These are phyloP conservation scores for Meganola albula DNA, from an alignment of 2,888 invertebrate genomes.

Conservation along the genomic window DNA sequence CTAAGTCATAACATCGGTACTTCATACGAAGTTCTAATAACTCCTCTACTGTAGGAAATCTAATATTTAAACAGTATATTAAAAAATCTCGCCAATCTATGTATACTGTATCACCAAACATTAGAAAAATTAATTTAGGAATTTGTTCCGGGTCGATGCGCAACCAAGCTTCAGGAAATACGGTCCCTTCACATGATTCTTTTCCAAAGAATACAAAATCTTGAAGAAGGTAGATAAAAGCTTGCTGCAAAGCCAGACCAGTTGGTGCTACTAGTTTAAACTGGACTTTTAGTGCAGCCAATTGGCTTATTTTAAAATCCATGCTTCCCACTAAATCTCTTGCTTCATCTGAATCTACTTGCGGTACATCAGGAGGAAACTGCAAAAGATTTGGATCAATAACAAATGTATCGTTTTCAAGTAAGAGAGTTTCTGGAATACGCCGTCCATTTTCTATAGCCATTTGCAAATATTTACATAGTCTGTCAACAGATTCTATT, in stretches of 20 bases:
- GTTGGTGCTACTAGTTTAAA: constrained; percentile 64
- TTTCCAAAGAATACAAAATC: constrained; percentile 70
- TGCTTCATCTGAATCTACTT: constrained; percentile 25
- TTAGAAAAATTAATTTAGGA: constrained; percentile 51
- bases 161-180: constrained; percentile 61
- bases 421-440: constrained; percentile 63
- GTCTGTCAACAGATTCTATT: constrained; percentile 65
- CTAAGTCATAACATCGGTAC: constrained; percentile 67
- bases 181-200: constrained; percentile 52
- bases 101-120: constrained; percentile 76
- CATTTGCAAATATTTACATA: constrained; percentile 72
- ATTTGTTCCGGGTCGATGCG: constrained; percentile 59
- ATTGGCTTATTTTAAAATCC: constrained; percentile 56
- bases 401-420: constrained; percentile 69
- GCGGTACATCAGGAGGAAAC: constrained; percentile 36
- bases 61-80: constrained; percentile 75
- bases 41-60: constrained; percentile 74
- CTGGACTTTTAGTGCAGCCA: constrained; percentile 51
- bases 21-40: constrained; percentile 65
- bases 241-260: constrained; percentile 60
- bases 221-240: constrained; percentile 71
- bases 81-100: constrained; percentile 83
- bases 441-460: constrained; percentile 67
- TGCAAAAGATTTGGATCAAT: constrained; percentile 66
- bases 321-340: constrained; percentile 35